Percentiles rank a stretch among this genome's conserved stretches.
Conservation (phyloP, 2,888 invertebrate species). For the Mimas tiliae region DNA sequence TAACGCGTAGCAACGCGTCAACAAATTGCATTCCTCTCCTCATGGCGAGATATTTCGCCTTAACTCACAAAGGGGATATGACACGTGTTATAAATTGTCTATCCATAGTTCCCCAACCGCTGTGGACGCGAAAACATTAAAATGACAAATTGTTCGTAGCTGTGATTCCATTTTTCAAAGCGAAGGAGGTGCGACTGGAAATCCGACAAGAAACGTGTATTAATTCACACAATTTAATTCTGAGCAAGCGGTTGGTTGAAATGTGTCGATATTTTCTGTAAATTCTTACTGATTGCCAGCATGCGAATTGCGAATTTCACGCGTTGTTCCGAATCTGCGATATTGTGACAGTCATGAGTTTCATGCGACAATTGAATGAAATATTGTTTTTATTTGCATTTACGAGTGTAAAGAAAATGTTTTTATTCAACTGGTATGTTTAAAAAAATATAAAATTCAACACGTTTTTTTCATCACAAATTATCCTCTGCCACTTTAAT, state of each 20-base stretch:
- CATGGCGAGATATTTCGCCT: constrained; percentile 54
- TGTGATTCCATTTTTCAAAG: constrained; percentile 72
- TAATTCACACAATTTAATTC: constrained; percentile 62
- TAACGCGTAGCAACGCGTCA: constrained; percentile 43
- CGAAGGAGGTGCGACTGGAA: constrained; percentile 57
- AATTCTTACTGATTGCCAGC: constrained; percentile 44
- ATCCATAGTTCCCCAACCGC: constrained; percentile 60
- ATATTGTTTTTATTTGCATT: not conserved
- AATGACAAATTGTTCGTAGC: constrained; percentile 75
- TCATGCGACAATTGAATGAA: not conserved
- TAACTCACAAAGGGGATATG: constrained; percentile 59
- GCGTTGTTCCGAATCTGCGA: constrained; percentile 18
- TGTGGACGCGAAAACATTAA: constrained; percentile 72
- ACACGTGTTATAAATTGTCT: constrained; percentile 66
- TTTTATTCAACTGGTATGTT: not conserved
- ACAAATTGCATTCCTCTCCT: constrained; percentile 64
- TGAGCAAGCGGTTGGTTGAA: constrained; percentile 34
- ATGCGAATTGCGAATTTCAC: constrained; percentile 27
- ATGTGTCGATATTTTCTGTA: constrained; percentile 47
- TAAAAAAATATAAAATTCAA: no score
- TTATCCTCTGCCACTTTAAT: no score
- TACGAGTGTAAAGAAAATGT: not conserved
- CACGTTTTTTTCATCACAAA: no score
- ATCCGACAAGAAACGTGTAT: constrained; percentile 50
- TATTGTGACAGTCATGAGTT: constrained; percentile 3